Base-by-base conservation (phyloP, 2,888 invertebrate species). In the Cantharis flavilabris region DNA sequence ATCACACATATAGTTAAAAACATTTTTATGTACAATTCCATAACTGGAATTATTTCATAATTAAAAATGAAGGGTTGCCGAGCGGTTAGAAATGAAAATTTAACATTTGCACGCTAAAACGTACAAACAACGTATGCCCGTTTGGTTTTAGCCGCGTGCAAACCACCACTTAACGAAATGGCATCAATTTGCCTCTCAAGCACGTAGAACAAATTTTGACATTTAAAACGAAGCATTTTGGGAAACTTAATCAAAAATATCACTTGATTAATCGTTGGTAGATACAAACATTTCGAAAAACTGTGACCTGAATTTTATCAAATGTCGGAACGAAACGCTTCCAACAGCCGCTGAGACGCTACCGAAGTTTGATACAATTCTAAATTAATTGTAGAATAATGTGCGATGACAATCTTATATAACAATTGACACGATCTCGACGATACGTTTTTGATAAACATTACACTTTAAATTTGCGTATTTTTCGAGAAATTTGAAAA, bases 301-400 rank as follows among this genome's bases (percentile, higher is more conserved):
- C 82, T 81, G 81, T 86, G 85, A 86, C 85, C 85, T 83, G 84
- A 84, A 84, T 85, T 49, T 62, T 64, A 69, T 63, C 67, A 64
- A 72, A 69, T 74, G 77, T 70, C 71, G 71, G 79, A 70, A 71
- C 70, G 69, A 75, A 77, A 80, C 79, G 80, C 79, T 79, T 77
- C 70, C 16, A 69, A 67, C 80, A 82, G 83, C 84, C 83, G 83
- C 84, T 82, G 83, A 84, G 88, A 88, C 88, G 88, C 88, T 83
- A 86, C 82, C 82, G 80, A 82, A 86, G 84, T 84, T 84, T 81
- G 77, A 77, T 72, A 76, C 80, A 81, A 83, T 87, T 86, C 81
- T 86, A 85, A 86, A 86, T 86, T 84, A 87, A 86, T 84, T 85
- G 85, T 81, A 69, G 71, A 33, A 76, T 84, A 85, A 87, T 84